Evolutionary conservation across 2,113 vertebrate genomes (phyloP).

Genomic region (Mus spicilegus): DNA sequence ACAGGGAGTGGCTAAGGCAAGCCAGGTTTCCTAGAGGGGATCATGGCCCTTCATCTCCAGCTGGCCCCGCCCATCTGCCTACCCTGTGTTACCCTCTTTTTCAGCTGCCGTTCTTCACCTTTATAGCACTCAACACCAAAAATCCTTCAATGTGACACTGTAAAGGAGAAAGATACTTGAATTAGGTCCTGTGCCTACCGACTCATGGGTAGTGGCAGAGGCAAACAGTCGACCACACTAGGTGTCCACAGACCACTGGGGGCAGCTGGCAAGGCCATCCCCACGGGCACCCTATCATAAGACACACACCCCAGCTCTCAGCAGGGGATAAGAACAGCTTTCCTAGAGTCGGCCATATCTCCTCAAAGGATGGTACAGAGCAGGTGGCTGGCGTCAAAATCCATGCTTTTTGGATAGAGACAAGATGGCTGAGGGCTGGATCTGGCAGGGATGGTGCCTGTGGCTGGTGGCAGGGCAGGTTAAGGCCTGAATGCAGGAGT

Average conservation of each 20-base stretch:
- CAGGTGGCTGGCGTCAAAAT: too few species aligned
- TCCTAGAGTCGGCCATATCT: not conserved
- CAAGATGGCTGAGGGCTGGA: not conserved
- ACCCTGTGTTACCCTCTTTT: not conserved
- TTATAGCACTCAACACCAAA: not conserved
- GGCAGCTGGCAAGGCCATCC: not conserved
- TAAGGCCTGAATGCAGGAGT: too few species aligned
- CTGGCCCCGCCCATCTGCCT: fast-evolving
- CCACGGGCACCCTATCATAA: not conserved
- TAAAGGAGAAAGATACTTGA: not conserved
- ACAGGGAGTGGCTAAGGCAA: fast-evolving
- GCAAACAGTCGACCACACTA: fast-evolving
- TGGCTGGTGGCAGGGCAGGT: too few species aligned
- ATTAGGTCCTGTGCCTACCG: not conserved
- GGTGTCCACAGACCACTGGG: not conserved
- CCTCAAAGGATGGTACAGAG: not conserved
- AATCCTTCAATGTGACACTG: not conserved
- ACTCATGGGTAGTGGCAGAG: too few species aligned
- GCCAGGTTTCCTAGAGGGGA: not conserved
- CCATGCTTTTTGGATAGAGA: fast-evolving
- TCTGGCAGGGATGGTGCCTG: fast-evolving
- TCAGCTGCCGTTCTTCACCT: not conserved
- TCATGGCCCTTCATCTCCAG: not conserved
- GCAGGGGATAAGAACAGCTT: not conserved
- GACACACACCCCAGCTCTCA: not conserved